Evolutionary conservation across 2,113 vertebrate genomes (phyloP), one percentile per base, ranked within the genome.

Genomic region (Casuarius casuarius): DNA sequence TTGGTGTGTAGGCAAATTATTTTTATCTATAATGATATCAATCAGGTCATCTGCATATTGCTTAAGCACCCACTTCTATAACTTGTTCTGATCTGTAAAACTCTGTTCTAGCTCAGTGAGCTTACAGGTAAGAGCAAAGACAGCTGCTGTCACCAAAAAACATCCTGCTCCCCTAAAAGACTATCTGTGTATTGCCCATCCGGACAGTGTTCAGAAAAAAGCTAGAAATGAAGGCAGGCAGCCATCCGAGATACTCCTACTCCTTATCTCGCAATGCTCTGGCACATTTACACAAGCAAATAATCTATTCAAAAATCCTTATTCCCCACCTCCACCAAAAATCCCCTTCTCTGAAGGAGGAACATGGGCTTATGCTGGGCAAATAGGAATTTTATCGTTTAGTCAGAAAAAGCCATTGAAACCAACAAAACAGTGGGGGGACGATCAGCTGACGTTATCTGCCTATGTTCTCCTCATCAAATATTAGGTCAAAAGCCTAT

Each of bases 121-220:
- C 33, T 93, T 78, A 85, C 8, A 49, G 38, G 14, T 22, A 89
- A 84, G 44, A 2, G 2, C 31, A 82, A 84, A 79, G 29, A 15
- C 16, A 89, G n/a, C 5, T 1, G 1, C 3, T 40, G 49, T 25
- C 23, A 81, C 46, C 4, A 2, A 67, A 88, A 85, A 0, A n/a
- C 68, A 61, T 59, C 23, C 54, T 46, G 17, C 23, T 87, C 22
- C 86, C 46, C 71, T 62, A 35, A 63, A 79, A 72, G 9, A 59
- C 22, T 14, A n/a, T 58, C 66, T 51, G 11, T 12, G 23, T 81
- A 44, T 54, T 58, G 87, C 29, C 58, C 29, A 68, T 31, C 12
- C 31, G 14, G 33, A 82, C 0, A 52, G 54, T 5, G 5, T 29
- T 73, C 71, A 79, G 44, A 38, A 6, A 1, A 52, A 0, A 31